phyloP scores from a whole-genome alignment of 2,113 vertebrate species.

The Cairina moschata region DNA sequence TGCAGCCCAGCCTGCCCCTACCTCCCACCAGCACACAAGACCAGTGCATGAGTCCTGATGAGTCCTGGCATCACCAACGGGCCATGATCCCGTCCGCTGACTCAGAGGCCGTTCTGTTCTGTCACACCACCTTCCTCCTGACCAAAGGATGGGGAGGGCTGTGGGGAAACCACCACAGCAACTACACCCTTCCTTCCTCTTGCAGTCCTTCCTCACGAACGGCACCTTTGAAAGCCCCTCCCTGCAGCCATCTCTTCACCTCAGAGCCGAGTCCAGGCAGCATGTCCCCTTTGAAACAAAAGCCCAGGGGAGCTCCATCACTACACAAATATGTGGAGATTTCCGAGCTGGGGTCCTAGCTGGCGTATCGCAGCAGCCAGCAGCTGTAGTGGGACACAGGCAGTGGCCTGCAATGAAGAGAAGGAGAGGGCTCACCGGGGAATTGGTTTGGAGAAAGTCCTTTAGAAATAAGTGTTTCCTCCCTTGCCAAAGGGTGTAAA shows the following conservation, averaged over 20 bases:
- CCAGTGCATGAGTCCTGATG: accelerated
- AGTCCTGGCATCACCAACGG: no score
- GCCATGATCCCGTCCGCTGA: neutral
- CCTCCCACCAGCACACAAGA: neutral
- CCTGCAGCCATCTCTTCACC: neutral
- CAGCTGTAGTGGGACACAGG: accelerated
- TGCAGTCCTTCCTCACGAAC: neutral
- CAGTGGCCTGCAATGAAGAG: neutral
- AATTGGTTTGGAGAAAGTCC: neutral
- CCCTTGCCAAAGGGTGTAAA: neutral
- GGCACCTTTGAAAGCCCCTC: neutral
- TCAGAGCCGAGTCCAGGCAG: accelerated
- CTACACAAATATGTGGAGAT: no score
- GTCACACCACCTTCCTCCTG: neutral
- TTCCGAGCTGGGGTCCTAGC: neutral
- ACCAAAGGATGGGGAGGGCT: neutral
- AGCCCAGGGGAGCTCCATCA: neutral
- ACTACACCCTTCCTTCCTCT: slow-evolving; percentile 15
- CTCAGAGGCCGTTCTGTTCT: neutral
- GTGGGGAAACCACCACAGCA: neutral
- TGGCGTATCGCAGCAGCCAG: neutral
- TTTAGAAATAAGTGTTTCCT: neutral
- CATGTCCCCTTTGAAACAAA: neutral
- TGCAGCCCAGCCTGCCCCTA: accelerated
- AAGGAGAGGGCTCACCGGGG: neutral